Evolutionary conservation across 2,888 invertebrate genomes (phyloP).

Genomic region (Tridacna crocea): DNA sequence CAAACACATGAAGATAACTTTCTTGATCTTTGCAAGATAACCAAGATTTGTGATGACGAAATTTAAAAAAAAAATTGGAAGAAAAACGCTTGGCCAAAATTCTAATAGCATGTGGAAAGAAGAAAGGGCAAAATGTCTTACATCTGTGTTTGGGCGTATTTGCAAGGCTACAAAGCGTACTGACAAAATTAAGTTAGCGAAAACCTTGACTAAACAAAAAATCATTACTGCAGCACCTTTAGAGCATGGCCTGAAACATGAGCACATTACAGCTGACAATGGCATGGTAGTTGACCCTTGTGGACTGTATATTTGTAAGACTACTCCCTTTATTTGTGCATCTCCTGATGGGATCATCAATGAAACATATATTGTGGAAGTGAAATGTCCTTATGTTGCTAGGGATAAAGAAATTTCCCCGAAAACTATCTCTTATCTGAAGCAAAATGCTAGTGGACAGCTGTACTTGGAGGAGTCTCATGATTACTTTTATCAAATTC

Average conservation of each 20-base stretch:
- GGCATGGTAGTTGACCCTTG: slow-evolving; percentile 15
- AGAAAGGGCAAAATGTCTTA: slow-evolving; percentile 33
- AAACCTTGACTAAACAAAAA: background rate
- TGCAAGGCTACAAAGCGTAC: slow-evolving; percentile 29
- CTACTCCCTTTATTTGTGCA: slow-evolving; percentile 30
- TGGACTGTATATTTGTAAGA: slow-evolving; percentile 33
- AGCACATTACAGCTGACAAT: slow-evolving; percentile 21
- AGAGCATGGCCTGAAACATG: slow-evolving; percentile 46
- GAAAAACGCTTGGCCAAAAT: too few relatives aligned
- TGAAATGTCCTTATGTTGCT: slow-evolving; percentile 44
- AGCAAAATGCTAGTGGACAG: slow-evolving; percentile 4
- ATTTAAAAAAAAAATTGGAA: too few relatives aligned
- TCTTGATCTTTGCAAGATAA: too few relatives aligned
- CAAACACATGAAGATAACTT: too few relatives aligned
- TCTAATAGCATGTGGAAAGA: too few relatives aligned
- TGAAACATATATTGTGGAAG: slow-evolving; percentile 34
- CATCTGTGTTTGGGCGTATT: slow-evolving; percentile 40
- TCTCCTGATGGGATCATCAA: slow-evolving; percentile 48
- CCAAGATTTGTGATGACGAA: too few relatives aligned
- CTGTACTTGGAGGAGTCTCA: slow-evolving; percentile 23
- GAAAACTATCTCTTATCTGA: slow-evolving; percentile 36
- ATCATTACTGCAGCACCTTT: slow-evolving; percentile 6
- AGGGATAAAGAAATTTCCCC: slow-evolving; percentile 19
- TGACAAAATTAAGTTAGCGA: slow-evolving; percentile 15
- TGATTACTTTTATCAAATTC: slow-evolving; percentile 49